These are phyloP conservation scores for Oncorhynchus masou DNA, from an alignment of 2,113 vertebrate species.

Conservation along the genomic window DNA sequence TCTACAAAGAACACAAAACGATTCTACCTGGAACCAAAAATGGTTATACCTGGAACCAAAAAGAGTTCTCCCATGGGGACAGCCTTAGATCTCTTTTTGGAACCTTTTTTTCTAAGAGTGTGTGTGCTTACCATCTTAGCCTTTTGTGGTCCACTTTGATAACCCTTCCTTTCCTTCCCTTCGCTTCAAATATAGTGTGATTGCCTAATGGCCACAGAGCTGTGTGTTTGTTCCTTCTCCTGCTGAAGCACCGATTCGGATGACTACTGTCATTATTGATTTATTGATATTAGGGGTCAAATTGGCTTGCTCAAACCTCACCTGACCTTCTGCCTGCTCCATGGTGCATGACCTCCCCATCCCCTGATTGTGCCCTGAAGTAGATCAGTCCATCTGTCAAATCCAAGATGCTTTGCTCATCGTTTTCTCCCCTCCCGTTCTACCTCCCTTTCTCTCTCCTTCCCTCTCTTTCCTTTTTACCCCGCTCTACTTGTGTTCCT, in stretches of 20 bases:
- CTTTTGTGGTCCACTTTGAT: conserved; percentile 18
- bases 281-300: conserved; percentile 39
- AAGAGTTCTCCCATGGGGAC: no score
- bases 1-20: no score
- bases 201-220: conserved; percentile 24
- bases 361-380: conserved; percentile 27
- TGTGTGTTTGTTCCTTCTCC: conserved; percentile 12
- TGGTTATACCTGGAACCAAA: no score
- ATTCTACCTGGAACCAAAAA: no score
- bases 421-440: neutral
- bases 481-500: neutral
- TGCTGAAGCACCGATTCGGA: conserved; percentile 16
- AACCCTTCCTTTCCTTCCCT: conserved; percentile 11
- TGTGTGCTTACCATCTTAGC: no score
- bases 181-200: conserved; percentile 25
- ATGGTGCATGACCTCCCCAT: conserved; percentile 27
- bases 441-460: neutral
- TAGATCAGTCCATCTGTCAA: conserved; percentile 37
- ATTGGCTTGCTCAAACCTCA: conserved; percentile 24
- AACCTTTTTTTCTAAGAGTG: neutral
- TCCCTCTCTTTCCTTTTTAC: neutral
- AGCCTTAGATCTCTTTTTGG: no score
- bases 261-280: conserved; percentile 36
- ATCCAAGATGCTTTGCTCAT: conserved; percentile 32
- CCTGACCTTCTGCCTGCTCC: conserved; percentile 32